Evolutionary conservation across 23 tunicate species (phyloP), one percentile per base, ranked within the genome.

Genomic region (Oikopleura vanhoeffeni): DNA sequence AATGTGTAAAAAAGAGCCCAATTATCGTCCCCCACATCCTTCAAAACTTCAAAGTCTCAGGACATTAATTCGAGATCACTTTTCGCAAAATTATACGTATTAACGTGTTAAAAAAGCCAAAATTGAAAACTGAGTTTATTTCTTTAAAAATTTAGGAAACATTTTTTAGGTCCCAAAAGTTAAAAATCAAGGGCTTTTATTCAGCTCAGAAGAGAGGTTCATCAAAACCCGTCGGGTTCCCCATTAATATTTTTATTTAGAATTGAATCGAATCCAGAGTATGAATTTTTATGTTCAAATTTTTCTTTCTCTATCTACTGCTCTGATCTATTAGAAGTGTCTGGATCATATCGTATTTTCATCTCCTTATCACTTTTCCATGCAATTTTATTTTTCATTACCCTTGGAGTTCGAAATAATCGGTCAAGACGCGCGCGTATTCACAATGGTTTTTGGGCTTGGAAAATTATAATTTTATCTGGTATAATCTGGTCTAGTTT

Each of bases 361-460:
- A 13, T 71, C 38, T 13, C 27, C 32, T 32, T 71, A 4, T 71
- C 79, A 28, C 2, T 71, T 30, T 71, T 71, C 32, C 79, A 71
- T 32, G 4, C 4, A 2, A 13, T 71, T 18, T 38, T 71, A 2
- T 30, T 71, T 38, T 18, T 71, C 79, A 32, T 71, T 18, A 71
- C 79, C 27, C 34, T 71, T 71, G 79, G 79, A 3, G 35, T 30
- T 3, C 27, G 32, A 28, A 71, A 33, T 33, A 71, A 71, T 71
- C 38, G 38, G 3, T 24, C 79, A 71, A 4, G 27, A 33, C 35
- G 34, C 32, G 79, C 79, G 36, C 79, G 79, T 24, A 3, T 71
- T 18, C 79, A 71, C 79, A 71, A 71, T 71, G 79, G 79, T 2
- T 71, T 71, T 71, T 71, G 79, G 79, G 27, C 4, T 32, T 71